phyloP scores from a whole-genome alignment of 2,797 vertebrate genomes.

The Gila robusta region DNA sequence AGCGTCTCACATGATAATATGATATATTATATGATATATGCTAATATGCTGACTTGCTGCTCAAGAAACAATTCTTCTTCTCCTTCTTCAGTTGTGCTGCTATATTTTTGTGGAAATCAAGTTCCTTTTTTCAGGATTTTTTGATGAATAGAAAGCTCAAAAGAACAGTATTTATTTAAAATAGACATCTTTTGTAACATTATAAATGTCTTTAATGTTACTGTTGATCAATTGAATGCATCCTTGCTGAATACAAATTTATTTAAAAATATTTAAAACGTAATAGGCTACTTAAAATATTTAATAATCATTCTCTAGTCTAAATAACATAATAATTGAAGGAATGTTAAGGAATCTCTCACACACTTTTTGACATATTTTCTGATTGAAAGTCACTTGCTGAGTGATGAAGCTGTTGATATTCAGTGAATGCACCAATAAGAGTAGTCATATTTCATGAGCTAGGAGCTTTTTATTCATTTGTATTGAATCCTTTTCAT shows the following conservation, averaged over 20 bases:
- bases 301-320: background rate
- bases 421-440: background rate
- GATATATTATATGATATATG: too few species aligned
- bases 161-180: too few species aligned
- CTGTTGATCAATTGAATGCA: background rate
- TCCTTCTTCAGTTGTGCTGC: too few species aligned
- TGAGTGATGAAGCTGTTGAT: background rate
- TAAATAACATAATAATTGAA: too few species aligned
- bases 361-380: too few species aligned
- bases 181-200: background rate
- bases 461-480: background rate
- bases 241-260: background rate
- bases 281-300: background rate
- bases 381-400: background rate
- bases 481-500: background rate
- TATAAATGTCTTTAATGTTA: background rate
- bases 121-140: background rate
- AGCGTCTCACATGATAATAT: too few species aligned
- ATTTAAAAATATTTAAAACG: background rate
- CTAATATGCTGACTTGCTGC: too few species aligned
- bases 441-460: background rate
- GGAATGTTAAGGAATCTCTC: too few species aligned
- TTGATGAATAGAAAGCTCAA: background rate
- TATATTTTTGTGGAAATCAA: background rate
- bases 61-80: too few species aligned